Percentiles rank a stretch among this genome's conserved stretches.
These are phyloP conservation scores for Proterorhinus semilunaris DNA, from an alignment of 2,113 vertebrate genomes.

Conservation along the genomic window DNA sequence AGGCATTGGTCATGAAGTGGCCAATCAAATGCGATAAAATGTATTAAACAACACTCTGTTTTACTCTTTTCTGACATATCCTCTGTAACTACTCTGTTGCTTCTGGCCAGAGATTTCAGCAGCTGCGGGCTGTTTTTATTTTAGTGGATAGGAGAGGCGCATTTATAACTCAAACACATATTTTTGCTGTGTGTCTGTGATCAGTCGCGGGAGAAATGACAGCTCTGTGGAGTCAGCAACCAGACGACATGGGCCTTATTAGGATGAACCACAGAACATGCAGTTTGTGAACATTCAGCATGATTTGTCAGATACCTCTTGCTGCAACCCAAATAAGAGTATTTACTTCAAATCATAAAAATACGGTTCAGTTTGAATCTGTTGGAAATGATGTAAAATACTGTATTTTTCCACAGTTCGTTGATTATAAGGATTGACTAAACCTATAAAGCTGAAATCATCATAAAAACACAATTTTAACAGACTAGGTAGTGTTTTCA, in stretches of 20 bases:
- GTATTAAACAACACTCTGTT: background rate
- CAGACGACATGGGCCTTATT: background rate
- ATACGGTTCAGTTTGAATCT: background rate
- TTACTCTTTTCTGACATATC: background rate
- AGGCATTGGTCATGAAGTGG: no score
- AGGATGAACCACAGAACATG: background rate
- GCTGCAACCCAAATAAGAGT: background rate
- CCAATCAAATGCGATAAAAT: no score
- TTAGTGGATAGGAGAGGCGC: background rate
- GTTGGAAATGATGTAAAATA: no score
- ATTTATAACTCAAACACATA: background rate
- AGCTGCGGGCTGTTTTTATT: background rate
- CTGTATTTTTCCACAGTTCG: no score
- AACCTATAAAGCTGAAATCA: no score
- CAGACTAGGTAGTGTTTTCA: no score
- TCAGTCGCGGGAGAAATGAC: background rate
- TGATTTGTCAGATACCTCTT: background rate
- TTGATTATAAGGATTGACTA: no score
- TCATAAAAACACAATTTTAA: no score
- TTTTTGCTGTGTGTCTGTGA: background rate
- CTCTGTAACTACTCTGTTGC: background rate
- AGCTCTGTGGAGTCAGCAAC: conserved; percentile 6
- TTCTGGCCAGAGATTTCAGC: background rate
- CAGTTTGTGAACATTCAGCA: background rate
- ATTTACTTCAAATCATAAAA: background rate